These are phyloP conservation scores for Erithacus rubecula DNA, from an alignment of 2,797 vertebrate genomes.

Conservation along the genomic window DNA sequence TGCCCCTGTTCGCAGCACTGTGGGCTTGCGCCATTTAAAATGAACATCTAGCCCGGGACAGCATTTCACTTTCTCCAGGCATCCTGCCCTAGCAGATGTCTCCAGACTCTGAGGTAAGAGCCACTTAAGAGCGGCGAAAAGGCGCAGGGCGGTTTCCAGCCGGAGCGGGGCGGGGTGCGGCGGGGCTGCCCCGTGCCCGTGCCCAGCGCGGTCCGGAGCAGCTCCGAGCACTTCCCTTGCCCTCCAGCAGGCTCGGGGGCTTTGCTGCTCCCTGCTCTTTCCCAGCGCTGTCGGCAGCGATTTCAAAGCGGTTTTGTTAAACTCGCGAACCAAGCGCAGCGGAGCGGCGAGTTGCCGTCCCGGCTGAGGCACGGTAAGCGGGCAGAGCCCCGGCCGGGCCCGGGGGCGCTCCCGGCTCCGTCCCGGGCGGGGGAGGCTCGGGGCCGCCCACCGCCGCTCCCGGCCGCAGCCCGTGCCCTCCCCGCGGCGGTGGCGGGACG, in stretches of 20 bases:
- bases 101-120: not conserved
- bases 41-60: not conserved
- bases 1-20: accelerated
- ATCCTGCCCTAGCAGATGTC: not conserved
- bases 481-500: not conserved
- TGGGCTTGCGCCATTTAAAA: accelerated
- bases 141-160: not conserved
- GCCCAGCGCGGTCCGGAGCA: not conserved
- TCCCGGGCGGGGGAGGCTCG: not conserved
- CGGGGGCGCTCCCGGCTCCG: not conserved
- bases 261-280: not conserved
- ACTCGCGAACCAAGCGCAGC: accelerated
- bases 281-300: not conserved
- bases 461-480: not conserved
- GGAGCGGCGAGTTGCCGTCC: not conserved
- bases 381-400: not conserved
- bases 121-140: not conserved
- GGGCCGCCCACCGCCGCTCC: not conserved
- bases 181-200: not conserved
- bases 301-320: not conserved
- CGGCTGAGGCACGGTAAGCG: not conserved
- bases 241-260: not conserved
- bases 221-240: not conserved
- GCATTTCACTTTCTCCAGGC: not conserved
- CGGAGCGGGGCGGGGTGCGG: not conserved